These are phyloP conservation scores for Gymnoscelis rufifasciata DNA, from an alignment of 2,888 invertebrate species.

Conservation along the genomic window DNA sequence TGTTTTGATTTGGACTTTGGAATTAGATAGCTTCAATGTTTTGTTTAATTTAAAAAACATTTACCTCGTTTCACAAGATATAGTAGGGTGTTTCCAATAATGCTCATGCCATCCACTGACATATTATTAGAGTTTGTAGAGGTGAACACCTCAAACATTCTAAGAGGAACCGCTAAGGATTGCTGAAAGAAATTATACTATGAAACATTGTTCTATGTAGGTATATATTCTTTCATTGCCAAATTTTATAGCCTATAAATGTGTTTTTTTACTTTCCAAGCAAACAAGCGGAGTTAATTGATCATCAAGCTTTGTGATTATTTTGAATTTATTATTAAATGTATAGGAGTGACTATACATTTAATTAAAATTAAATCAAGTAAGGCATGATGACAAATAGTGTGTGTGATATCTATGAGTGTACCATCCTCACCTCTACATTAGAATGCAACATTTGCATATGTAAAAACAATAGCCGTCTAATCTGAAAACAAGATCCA, in stretches of 20 bases:
- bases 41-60: neutral
- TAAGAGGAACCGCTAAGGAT: conserved; percentile 84
- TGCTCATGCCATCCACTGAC: conserved; percentile 55
- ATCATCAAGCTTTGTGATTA: too few species aligned
- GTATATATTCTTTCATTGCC: too few species aligned
- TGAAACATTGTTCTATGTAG: neutral
- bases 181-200: conserved; percentile 41
- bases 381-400: too few species aligned
- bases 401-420: too few species aligned
- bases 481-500: conserved; percentile 57
- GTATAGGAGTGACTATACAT: too few species aligned
- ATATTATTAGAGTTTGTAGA: conserved; percentile 63
- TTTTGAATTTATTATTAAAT: too few species aligned
- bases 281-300: too few species aligned
- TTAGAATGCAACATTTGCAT: conserved; percentile 58
- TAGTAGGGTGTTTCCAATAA: conserved; percentile 67
- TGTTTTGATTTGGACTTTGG: too few species aligned
- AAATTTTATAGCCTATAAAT: too few species aligned
- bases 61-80: conserved; percentile 80
- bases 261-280: too few species aligned
- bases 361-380: too few species aligned
- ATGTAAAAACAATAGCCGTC: conserved; percentile 63
- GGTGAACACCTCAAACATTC: conserved; percentile 89
- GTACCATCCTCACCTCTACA: conserved; percentile 54
- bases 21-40: too few species aligned